These are phyloP conservation scores for Odontomachus brunneus DNA, from an alignment of 1,140 invertebrate species.

Conservation along the genomic window DNA sequence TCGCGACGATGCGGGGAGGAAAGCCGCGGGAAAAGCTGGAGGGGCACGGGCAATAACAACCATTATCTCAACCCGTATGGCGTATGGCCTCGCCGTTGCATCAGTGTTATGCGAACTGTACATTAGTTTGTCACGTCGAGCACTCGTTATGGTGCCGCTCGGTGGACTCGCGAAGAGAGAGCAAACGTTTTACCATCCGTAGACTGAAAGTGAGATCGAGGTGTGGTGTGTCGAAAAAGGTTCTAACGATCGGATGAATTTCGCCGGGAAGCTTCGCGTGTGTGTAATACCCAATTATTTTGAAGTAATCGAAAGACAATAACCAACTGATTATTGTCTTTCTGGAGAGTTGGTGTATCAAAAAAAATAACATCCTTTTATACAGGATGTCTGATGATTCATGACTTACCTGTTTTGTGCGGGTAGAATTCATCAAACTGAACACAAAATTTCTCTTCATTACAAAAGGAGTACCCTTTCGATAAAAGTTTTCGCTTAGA, in stretches of 20 bases:
- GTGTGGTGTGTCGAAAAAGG: not conserved
- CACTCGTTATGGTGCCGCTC: constrained; percentile 42
- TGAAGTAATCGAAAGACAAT: too few relatives aligned
- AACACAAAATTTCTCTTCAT: too few relatives aligned
- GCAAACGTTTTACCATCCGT: constrained; percentile 10
- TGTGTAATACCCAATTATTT: too few relatives aligned
- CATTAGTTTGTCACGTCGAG: constrained; percentile 50
- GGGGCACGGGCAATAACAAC: constrained; percentile 28
- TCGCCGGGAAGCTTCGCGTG: not conserved
- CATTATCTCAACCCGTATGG: constrained; percentile 46
- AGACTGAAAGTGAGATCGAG: not conserved
- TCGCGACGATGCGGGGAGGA: constrained; percentile 27
- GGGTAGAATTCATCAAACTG: too few relatives aligned
- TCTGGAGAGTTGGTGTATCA: too few relatives aligned
- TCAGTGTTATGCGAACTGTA: constrained; percentile 50
- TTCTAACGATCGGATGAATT: not conserved
- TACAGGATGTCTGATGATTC: too few relatives aligned
- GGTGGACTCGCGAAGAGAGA: constrained; percentile 20
- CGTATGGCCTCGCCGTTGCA: constrained; percentile 30
- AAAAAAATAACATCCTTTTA: too few relatives aligned
- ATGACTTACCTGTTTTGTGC: too few relatives aligned
- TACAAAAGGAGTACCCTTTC: too few relatives aligned
- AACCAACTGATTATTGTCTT: too few relatives aligned
- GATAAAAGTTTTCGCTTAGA: too few relatives aligned
- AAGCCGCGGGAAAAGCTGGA: constrained; percentile 27